Conservation (phyloP, 2,797 vertebrate species). For the Stomatorhinus walkeri region DNA sequence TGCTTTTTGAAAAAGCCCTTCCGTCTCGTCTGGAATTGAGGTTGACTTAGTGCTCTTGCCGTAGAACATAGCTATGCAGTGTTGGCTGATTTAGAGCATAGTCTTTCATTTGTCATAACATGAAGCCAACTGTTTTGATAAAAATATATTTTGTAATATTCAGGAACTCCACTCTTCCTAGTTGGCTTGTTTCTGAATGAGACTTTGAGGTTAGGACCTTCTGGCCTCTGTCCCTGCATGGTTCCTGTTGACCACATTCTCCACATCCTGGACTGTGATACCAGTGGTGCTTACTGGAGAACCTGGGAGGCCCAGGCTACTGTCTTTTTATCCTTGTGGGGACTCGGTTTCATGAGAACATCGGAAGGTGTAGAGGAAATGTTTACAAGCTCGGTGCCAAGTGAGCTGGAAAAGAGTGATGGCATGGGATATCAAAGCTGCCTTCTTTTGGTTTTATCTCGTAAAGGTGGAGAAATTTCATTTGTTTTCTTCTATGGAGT, state of each 20-base stretch:
- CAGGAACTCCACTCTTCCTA: not conserved
- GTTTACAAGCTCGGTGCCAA: slow-evolving; percentile 22
- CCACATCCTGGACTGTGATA: not conserved
- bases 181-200: slow-evolving; percentile 13
- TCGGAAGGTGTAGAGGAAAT: slow-evolving; percentile 30
- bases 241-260: slow-evolving; percentile 26
- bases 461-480: not conserved
- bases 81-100: not conserved
- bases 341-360: not conserved
- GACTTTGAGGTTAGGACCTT: not conserved
- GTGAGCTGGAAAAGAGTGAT: slow-evolving; percentile 23
- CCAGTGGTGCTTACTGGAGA: not conserved
- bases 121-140: not conserved
- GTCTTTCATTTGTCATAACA: not conserved
- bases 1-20: not conserved
- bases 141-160: not conserved
- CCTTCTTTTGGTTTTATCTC: not conserved
- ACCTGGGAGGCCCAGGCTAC: not conserved
- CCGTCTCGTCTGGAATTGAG: not conserved
- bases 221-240: not conserved
- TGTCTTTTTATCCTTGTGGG: not conserved
- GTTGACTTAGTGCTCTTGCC: not conserved
- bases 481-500: not conserved
- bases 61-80: not conserved
- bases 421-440: slow-evolving; percentile 22